Percentiles rank a stretch among this genome's conserved stretches.
Conservation (phyloP, 2,888 invertebrate genomes). For the Acanthacorydalis orientalis region DNA sequence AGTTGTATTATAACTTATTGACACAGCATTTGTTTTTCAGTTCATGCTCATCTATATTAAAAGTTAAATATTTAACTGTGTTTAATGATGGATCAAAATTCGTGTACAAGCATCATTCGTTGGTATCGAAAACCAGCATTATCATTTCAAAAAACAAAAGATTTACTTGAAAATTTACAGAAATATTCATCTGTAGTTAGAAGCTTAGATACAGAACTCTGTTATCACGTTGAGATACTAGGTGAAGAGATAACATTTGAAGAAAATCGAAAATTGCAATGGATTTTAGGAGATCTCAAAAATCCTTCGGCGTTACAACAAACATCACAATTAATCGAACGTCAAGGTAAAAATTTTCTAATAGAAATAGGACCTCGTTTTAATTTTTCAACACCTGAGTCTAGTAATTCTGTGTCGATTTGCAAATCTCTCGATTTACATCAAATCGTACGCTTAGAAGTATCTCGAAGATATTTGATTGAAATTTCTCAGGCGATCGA, state of each 20-base stretch:
- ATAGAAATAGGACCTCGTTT: conserved; percentile 87
- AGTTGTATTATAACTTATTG: too few species aligned
- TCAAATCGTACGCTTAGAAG: conserved; percentile 65
- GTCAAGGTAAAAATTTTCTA: conserved; percentile 29
- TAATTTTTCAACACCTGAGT: conserved; percentile 90
- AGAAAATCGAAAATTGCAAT: conserved; percentile 48
- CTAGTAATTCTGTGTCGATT: conserved; percentile 91
- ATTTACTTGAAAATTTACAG: conserved; percentile 30
- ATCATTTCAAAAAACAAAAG: conserved; percentile 38
- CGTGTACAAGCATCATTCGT: conserved; percentile 14
- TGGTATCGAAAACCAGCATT: conserved; percentile 45
- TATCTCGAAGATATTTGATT: conserved; percentile 60
- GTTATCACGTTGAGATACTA: conserved; percentile 59
- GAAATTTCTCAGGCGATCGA: conserved; percentile 23
- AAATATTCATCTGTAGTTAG: conserved; percentile 27
- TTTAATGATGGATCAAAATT: background rate
- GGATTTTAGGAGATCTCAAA: conserved; percentile 63
- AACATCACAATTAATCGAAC: conserved; percentile 29
- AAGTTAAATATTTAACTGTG: too few species aligned
- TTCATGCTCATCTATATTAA: too few species aligned
- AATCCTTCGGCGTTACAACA: conserved; percentile 38
- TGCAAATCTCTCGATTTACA: conserved; percentile 68
- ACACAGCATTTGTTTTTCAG: too few species aligned
- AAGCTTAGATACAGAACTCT: conserved; percentile 51
- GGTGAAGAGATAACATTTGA: conserved; percentile 34